Conservation (phyloP, 2,888 invertebrate species). For the Standfussiana lucernea region DNA sequence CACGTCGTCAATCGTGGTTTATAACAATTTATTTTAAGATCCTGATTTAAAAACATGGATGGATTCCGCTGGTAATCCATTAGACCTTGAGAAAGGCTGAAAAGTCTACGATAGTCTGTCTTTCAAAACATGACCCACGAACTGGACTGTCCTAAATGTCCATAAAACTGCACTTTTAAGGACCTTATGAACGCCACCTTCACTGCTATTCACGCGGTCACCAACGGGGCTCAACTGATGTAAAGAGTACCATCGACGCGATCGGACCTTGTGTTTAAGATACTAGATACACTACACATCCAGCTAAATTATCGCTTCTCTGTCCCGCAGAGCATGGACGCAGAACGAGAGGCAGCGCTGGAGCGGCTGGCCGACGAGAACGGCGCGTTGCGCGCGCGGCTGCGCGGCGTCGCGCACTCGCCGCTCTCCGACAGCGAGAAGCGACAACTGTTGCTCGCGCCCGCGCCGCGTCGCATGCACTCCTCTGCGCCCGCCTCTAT, state of each 20-base stretch:
- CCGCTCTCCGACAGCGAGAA: conserved; percentile 96
- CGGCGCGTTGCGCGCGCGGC: conserved; percentile 93
- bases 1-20: background rate
- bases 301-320: background rate
- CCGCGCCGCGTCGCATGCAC: conserved; percentile 92
- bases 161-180: no score
- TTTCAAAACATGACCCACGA: no score
- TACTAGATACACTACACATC: background rate
- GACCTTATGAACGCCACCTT: no score
- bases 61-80: background rate
- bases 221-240: background rate
- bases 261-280: background rate
- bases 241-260: background rate
- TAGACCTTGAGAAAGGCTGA: background rate
- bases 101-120: background rate
- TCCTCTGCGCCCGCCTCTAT: conserved; percentile 96
- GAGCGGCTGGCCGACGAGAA: conserved; percentile 94
- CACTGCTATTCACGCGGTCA: background rate
- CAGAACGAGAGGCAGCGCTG: conserved; percentile 91
- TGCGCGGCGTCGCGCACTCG: conserved; percentile 94
- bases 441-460: conserved; percentile 94
- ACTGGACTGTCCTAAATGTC: no score
- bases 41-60: background rate
- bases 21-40: background rate
- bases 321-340: conserved; percentile 85